Percentiles rank a stretch among this genome's conserved stretches.
Conservation (phyloP, 2,797 vertebrate genomes). For the Sebastes wilsoni region DNA sequence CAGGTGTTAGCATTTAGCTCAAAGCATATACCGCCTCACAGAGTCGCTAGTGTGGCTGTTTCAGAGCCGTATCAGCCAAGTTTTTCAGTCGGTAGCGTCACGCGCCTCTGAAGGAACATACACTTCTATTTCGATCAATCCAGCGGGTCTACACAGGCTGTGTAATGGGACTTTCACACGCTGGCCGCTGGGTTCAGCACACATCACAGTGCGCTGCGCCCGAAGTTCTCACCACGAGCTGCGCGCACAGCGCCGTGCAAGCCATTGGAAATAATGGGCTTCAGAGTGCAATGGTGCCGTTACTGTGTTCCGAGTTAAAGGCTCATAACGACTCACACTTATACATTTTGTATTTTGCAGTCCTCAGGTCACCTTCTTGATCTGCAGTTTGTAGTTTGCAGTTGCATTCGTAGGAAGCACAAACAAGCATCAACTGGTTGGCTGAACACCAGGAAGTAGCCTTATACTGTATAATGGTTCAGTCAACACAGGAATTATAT, state of each 20-base stretch:
- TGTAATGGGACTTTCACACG: too few relatives aligned
- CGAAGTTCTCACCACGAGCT: too few relatives aligned
- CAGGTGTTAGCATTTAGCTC: too few relatives aligned
- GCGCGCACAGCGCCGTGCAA: fast-evolving
- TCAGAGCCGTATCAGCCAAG: too few relatives aligned
- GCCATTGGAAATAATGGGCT: too few relatives aligned
- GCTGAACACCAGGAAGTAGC: not conserved
- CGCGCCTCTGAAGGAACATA: not conserved
- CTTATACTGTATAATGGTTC: not conserved
- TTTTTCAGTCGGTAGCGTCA: too few relatives aligned
- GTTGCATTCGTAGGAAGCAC: not conserved
- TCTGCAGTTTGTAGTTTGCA: too few relatives aligned
- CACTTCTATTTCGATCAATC: not conserved
- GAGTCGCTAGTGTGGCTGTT: too few relatives aligned
- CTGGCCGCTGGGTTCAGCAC: fast-evolving
- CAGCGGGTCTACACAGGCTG: not conserved
- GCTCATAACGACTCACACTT: not conserved
- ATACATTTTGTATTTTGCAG: not conserved
- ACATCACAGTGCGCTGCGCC: too few relatives aligned
- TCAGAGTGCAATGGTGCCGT: too few relatives aligned
- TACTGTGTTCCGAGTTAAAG: fast-evolving
- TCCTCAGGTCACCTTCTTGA: not conserved
- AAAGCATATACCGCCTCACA: too few relatives aligned
- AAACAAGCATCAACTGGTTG: not conserved
- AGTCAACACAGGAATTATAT: not conserved